A percentile compares a stretch with the other conserved stretches of the same genome.
Conservation (phyloP, 1,140 invertebrate species). For the Drosophila punjabiensis region DNA sequence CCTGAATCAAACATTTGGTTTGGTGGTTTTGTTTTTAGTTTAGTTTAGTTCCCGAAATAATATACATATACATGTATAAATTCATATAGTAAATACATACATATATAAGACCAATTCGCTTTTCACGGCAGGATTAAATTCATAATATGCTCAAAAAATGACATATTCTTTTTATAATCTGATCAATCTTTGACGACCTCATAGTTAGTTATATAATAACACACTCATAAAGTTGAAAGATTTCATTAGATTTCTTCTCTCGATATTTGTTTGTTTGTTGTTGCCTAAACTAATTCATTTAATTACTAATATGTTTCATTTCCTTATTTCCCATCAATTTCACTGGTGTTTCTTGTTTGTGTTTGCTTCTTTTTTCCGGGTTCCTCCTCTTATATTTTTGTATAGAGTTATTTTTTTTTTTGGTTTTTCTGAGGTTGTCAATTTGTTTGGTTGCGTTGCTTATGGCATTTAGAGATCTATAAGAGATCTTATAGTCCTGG, state of each 20-base stretch:
- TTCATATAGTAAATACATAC: constrained; percentile 50
- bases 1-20: constrained; percentile 56
- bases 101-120: constrained; percentile 76
- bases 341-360: constrained; percentile 54
- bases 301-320: constrained; percentile 70
- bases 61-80: constrained; percentile 46
- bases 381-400: constrained; percentile 23
- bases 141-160: constrained; percentile 71
- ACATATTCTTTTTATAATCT: constrained; percentile 59
- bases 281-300: constrained; percentile 67
- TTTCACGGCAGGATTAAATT: constrained; percentile 81
- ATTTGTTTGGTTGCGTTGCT: constrained; percentile 24
- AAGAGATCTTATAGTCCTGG: constrained; percentile 79
- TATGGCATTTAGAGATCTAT: constrained; percentile 78
- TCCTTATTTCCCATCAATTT: constrained; percentile 45
- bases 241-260: constrained; percentile 36
- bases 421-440: constrained; percentile 21
- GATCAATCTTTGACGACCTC: constrained; percentile 35
- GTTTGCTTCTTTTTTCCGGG: background rate
- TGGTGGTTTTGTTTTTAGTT: constrained; percentile 80
- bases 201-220: constrained; percentile 56
- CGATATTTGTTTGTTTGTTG: constrained; percentile 39
- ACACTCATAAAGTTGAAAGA: constrained; percentile 68
- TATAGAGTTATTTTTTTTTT: constrained; percentile 17
- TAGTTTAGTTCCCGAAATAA: constrained; percentile 58